Percentiles rank a stretch among this genome's conserved stretches.
These are phyloP conservation scores for Pseudolycoriella hygida DNA, from an alignment of 2,888 invertebrate species.

Conservation along the genomic window DNA sequence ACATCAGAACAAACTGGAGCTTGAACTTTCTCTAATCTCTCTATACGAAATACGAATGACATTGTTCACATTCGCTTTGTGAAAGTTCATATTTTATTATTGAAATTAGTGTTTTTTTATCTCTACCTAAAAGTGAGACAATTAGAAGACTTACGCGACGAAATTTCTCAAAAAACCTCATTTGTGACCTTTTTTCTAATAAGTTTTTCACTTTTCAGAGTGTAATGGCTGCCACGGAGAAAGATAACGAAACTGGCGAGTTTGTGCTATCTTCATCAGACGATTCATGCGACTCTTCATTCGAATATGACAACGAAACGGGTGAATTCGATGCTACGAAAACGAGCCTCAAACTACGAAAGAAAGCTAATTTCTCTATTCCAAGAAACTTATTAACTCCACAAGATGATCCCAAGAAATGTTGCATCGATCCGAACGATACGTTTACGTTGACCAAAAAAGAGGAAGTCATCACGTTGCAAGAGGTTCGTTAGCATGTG, in stretches of 20 bases:
- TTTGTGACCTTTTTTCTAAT: no score
- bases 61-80: no score
- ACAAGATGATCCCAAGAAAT: slow-evolving; percentile 1
- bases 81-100: no score
- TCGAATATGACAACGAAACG: slow-evolving; percentile 24
- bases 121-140: no score
- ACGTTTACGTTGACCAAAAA: slow-evolving; percentile 10
- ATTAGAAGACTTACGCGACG: no score
- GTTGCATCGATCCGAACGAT: slow-evolving; percentile 7
- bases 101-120: no score
- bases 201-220: neutral
- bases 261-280: slow-evolving; percentile 15
- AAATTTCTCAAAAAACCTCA: no score
- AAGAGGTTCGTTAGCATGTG: slow-evolving; percentile 10
- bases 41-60: no score
- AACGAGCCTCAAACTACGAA: slow-evolving; percentile 17
- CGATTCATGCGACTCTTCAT: slow-evolving; percentile 12
- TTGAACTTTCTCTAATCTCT: no score
- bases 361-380: slow-evolving; percentile 19
- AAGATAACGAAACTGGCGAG: slow-evolving; percentile 25
- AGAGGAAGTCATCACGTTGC: slow-evolving; percentile 11
- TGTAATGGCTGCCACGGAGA: neutral
- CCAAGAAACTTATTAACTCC: slow-evolving; percentile 19
- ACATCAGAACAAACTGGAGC: no score
- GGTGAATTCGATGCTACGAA: slow-evolving; percentile 16